These are phyloP conservation scores for Dynastes tityus DNA, from an alignment of 2,888 invertebrate species.

Conservation along the genomic window DNA sequence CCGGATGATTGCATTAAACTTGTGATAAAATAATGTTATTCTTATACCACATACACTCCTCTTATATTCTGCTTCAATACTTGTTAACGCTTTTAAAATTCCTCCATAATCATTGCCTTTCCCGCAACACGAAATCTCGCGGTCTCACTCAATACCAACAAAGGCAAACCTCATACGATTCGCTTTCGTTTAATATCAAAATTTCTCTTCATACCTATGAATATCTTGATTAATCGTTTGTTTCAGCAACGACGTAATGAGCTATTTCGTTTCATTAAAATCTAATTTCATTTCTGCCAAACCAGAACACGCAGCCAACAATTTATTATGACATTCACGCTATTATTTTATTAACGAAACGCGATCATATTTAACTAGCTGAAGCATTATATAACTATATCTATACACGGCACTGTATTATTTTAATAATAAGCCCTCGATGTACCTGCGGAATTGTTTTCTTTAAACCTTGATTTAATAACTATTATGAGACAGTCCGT, in stretches of 20 bases:
- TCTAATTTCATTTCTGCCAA: constrained; percentile 28
- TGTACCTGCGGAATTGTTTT: neutral
- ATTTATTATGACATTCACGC: constrained; percentile 28
- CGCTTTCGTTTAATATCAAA: neutral
- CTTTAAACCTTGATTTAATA: too few species aligned
- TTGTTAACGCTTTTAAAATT: too few species aligned
- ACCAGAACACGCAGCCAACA: constrained; percentile 13
- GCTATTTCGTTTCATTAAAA: constrained; percentile 4
- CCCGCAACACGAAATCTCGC: too few species aligned
- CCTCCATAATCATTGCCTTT: too few species aligned
- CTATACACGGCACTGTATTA: neutral
- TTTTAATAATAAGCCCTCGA: neutral
- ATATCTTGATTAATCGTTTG: neutral
- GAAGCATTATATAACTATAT: neutral
- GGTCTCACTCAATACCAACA: neutral
- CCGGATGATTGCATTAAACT: too few species aligned
- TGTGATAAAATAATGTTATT: too few species aligned
- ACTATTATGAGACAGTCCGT: neutral
- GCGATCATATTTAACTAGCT: neutral
- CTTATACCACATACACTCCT: too few species aligned
- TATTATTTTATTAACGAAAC: constrained; percentile 27
- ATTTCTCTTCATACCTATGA: neutral
- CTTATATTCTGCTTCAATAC: too few species aligned
- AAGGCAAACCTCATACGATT: neutral
- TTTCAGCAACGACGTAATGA: neutral